Evolutionary conservation across 2,113 vertebrate genomes (phyloP).

Genomic region (Chloroceryle aenea): DNA sequence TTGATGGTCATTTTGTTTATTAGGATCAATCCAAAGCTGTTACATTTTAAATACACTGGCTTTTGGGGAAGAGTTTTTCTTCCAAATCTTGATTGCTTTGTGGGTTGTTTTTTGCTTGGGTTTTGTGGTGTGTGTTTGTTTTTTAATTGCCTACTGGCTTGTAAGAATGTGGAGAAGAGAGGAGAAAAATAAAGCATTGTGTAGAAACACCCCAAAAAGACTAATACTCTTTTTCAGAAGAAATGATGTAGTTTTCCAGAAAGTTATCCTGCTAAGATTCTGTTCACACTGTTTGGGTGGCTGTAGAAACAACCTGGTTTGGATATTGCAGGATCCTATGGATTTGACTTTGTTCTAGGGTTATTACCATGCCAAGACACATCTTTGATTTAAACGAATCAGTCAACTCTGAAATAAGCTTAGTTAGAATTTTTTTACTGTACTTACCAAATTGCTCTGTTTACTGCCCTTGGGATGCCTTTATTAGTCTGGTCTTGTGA

Average conservation of each 20-base stretch:
- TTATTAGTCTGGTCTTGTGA: not conserved
- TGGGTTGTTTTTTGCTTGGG: not conserved
- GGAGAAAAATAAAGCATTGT: not conserved
- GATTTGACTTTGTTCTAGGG: not conserved
- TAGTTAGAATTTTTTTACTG: not conserved
- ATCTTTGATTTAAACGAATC: not conserved
- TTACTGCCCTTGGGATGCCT: not conserved
- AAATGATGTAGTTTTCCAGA: accelerated
- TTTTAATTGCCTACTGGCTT: accelerated
- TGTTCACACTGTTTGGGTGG: not conserved
- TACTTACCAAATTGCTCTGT: not conserved
- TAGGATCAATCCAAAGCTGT: not conserved
- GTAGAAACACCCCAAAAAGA: not conserved
- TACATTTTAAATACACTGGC: not conserved
- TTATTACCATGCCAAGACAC: not conserved
- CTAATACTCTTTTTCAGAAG: not conserved
- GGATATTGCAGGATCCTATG: not conserved
- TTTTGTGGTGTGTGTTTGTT: too few relatives aligned
- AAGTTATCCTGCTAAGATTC: not conserved
- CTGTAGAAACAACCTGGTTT: not conserved
- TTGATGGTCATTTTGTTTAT: not conserved
- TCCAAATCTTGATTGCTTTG: not conserved
- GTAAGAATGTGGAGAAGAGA: not conserved
- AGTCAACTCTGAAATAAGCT: not conserved
- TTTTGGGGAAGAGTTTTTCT: not conserved